Conservation (phyloP, 2,113 vertebrate genomes). For the Noturus placidus region DNA sequence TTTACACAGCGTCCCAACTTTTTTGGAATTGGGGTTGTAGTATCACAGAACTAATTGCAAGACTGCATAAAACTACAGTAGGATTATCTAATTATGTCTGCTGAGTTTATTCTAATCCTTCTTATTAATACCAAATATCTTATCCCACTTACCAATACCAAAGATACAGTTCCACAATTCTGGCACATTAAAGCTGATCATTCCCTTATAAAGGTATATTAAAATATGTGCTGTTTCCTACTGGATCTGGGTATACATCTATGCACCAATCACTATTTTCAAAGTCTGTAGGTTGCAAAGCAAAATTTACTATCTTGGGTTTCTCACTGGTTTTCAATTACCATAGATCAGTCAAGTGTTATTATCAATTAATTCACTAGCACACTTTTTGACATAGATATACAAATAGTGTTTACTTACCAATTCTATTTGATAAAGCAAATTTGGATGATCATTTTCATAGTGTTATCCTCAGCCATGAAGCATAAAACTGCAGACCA, state of each 20-base stretch:
- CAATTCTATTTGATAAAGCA: constrained; percentile 4
- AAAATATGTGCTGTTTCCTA: neutral
- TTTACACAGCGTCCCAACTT: no score
- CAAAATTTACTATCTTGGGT: neutral
- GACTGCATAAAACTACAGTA: neutral
- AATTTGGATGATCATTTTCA: constrained; percentile 10
- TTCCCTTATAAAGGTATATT: neutral
- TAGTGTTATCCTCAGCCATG: constrained; percentile 5
- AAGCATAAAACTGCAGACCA: neutral
- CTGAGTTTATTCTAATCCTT: constrained; percentile 24
- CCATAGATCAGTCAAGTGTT: neutral
- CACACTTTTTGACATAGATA: neutral
- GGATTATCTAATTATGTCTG: constrained; percentile 29
- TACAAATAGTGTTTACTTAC: constrained; percentile 36
- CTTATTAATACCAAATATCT: neutral
- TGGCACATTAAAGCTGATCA: neutral
- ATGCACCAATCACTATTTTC: neutral
- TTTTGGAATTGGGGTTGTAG: no score
- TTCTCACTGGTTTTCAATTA: neutral
- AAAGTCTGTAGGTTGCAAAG: neutral
- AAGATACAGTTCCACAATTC: neutral
- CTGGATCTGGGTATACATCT: neutral
- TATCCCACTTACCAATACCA: neutral
- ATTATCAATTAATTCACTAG: neutral
- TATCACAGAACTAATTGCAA: neutral